Percentiles rank a stretch among this genome's conserved stretches.
Evolutionary conservation across 2,797 vertebrate genomes (phyloP).

Genomic region (Phrynocephalus forsythii): DNA sequence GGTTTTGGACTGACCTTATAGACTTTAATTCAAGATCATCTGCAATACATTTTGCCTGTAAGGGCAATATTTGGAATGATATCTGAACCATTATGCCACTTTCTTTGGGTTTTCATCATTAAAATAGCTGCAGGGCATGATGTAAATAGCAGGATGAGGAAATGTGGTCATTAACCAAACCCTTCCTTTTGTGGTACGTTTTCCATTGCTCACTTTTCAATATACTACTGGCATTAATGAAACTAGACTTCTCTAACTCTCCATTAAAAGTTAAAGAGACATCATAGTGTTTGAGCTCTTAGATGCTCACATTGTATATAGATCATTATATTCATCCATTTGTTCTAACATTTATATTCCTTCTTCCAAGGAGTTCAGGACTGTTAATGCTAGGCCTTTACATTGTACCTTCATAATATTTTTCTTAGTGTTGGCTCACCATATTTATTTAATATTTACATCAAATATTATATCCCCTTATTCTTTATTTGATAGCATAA

Average conservation of each 20-base stretch:
- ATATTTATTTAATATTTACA: background rate
- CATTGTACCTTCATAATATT: no score
- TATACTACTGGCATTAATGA: background rate
- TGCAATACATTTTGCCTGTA: background rate
- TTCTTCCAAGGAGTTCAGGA: background rate
- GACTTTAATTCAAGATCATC: conserved; percentile 2
- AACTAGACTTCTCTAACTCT: background rate
- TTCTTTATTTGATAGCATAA: no score
- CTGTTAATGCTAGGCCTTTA: no score
- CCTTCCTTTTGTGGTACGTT: background rate
- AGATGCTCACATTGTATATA: background rate
- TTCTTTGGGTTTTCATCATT: background rate
- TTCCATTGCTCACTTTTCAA: background rate
- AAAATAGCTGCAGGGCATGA: background rate
- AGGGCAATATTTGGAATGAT: background rate
- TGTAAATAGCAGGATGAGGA: background rate
- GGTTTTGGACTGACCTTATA: background rate
- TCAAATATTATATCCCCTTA: background rate
- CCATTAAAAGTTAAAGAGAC: background rate
- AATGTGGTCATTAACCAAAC: background rate
- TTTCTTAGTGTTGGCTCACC: background rate
- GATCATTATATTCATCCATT: background rate
- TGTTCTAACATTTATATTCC: background rate
- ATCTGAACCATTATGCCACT: conserved; percentile 8
- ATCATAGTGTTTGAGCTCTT: background rate